Evolutionary conservation across 2,888 invertebrate species (phyloP), one percentile per base, ranked within the genome.

Genomic region (Phytoseiulus persimilis): DNA sequence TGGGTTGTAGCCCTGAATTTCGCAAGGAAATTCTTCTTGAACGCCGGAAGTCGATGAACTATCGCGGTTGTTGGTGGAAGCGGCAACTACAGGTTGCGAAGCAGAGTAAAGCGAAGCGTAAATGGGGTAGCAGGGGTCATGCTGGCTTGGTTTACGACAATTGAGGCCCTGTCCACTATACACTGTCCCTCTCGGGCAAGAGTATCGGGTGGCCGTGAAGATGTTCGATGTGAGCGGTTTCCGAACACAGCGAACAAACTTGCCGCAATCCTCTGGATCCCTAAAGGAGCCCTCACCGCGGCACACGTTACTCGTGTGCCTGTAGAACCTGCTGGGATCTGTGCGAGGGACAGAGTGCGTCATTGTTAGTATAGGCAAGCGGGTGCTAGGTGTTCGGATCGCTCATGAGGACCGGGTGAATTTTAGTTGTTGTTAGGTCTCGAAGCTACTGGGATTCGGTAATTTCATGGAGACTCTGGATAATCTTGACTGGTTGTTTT

Each of bases 111-210:
- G 83, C 33, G 87, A 87, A n/a, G 87, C 87, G 39, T 32, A 87
- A 87, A 31, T 32, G 28, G 65, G 28, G 23, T 87, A 87, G 87
- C 87, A 87, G 31, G 87, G 87, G 31, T 87, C 87, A 87, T 33
- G 32, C 87, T 33, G 87, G n/a, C n/a, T n/a, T 6, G 87, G 87
- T 45, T 87, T 87, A 18, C 87, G 87, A 87, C 87, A 87, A 14
- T 31, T 31, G 6, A n/a, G 28, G n/a, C 87, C 87, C 11, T 39
- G 39, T 45, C 32, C 45, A 32, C 87, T 87, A 31, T 87, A 87
- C 32, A 87, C 87, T 5, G 87, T 87, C 3, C 87, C 87, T 28
- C 33, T 33, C 2, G 87, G 87, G 32, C 87, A 87, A 3, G 87
- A 87, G 33, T 87, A 87, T 31, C 45, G 32, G 32, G 28, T 31